phyloP scores from a whole-genome alignment of 2,888 invertebrate genomes.

The Pantelozetes paolii region DNA sequence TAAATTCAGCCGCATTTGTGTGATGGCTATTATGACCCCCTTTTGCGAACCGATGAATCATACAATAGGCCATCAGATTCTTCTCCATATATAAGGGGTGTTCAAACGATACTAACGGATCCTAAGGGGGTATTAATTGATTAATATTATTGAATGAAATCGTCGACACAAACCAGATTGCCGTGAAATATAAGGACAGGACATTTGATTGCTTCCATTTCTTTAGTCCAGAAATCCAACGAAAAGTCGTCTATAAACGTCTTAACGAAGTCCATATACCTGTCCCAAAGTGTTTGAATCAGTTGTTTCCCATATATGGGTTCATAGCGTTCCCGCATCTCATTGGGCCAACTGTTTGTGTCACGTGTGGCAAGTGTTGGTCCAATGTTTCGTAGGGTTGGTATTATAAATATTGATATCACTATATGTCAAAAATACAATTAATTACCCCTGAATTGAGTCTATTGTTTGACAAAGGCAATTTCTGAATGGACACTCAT shows the following conservation, averaged over 20 bases:
- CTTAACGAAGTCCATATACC: neutral
- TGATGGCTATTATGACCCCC: slow-evolving; percentile 40
- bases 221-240: neutral
- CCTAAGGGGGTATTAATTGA: neutral
- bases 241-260: neutral
- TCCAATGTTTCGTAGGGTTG: neutral
- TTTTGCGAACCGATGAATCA: slow-evolving; percentile 14
- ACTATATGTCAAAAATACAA: neutral
- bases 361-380: neutral
- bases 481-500: too few relatives aligned
- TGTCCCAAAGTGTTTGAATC: neutral
- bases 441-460: too few relatives aligned
- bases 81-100: slow-evolving; percentile 1
- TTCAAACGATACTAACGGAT: neutral
- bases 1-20: slow-evolving; percentile 20
- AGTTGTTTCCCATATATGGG: neutral
- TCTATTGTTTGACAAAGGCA: too few relatives aligned
- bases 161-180: slow-evolving; percentile 10
- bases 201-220: slow-evolving; percentile 14
- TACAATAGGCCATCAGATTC: neutral
- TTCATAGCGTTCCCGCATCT: neutral
- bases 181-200: slow-evolving; percentile 38
- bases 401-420: neutral
- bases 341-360: neutral
- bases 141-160: neutral